Percentiles rank a stretch among this genome's conserved stretches.
Conservation (phyloP, 2,888 invertebrate species). For the Orthosia gracilis region DNA sequence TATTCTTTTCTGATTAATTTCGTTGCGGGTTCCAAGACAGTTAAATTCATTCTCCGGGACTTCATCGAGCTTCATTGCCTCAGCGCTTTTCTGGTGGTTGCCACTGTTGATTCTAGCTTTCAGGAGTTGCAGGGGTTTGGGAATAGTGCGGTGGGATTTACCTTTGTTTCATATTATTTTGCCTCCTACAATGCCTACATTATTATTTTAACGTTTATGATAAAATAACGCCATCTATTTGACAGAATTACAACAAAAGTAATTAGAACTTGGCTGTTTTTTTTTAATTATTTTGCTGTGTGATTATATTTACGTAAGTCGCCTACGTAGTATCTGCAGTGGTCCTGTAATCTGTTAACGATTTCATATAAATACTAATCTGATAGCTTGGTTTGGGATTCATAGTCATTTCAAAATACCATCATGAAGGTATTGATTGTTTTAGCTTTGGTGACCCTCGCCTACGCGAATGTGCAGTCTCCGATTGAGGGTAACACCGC, state of each 20-base stretch:
- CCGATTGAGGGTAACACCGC: slow-evolving; percentile 62
- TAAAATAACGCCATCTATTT: too few relatives aligned
- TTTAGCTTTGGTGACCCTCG: slow-evolving; percentile 56
- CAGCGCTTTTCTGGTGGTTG: too few relatives aligned
- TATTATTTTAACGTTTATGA: background rate
- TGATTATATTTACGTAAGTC: slow-evolving; percentile 20
- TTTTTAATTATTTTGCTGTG: background rate
- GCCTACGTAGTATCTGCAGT: slow-evolving; percentile 18
- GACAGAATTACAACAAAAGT: too few relatives aligned
- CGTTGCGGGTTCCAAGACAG: too few relatives aligned
- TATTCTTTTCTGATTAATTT: too few relatives aligned
- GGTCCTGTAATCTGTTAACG: slow-evolving; percentile 48
- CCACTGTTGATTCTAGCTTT: too few relatives aligned
- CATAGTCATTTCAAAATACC: slow-evolving; percentile 24
- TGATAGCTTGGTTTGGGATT: background rate
- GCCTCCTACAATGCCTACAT: too few relatives aligned
- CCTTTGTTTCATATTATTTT: too few relatives aligned
- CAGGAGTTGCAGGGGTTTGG: too few relatives aligned
- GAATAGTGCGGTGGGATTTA: too few relatives aligned
- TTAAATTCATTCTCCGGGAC: too few relatives aligned
- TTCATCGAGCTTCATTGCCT: too few relatives aligned
- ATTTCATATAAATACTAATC: slow-evolving; percentile 59
- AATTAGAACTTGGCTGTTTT: background rate
- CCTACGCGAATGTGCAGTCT: slow-evolving; percentile 47
- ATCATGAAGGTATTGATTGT: slow-evolving; percentile 62